Base-by-base conservation (phyloP, 2,888 invertebrate species). In the Bruchidius siliquastri region DNA sequence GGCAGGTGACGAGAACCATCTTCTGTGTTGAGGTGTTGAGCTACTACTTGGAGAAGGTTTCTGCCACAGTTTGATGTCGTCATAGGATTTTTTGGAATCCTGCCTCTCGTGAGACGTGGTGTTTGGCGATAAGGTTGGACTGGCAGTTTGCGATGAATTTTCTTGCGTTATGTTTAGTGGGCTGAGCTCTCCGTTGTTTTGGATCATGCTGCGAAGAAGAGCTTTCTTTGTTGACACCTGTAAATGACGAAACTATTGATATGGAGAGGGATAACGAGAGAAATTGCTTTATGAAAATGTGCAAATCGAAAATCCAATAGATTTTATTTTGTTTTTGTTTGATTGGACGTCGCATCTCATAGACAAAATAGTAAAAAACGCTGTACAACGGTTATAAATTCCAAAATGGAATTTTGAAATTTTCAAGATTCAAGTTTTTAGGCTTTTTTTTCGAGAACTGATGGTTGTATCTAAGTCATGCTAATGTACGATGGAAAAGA, bases 1-100 rank as follows among this genome's bases (percentile, higher is more conserved):
- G 1, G 22, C 66, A 20, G 86, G 84, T 21, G 82, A 81, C 13
- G 85, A 85, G 80, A 81, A 83, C 84, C 85, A 86, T 73, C 86
- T 77, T 77, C 83, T 83, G 75, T 86, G 85, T 69, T 77, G 72
- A 75, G 77, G 71, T 2, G 73, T 67, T 20, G 76, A 69, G 10
- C 67, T 67, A 30, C 73, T 22, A 20, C 69, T 70, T 22, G 71
- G 74, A n/a, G 76, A 74, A 0, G 84, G 82, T 76, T 80, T 85
- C 72, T 84, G 79, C 86, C 86, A 86, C 30, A 86, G 78, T 76
- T 83, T 84, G 0, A 82, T 79, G 71, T 84, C 82, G 26, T 82
- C 81, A 20, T 68, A 22, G 22, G 68, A 22, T 72, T 18, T 71
- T 78, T 75, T 26, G 69, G 68, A 69, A 72, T 22, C 68, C 74